A percentile compares a stretch with the other conserved stretches of the same genome.
phyloP scores from a whole-genome alignment of 2,888 invertebrate species.

The Tipula unca region DNA sequence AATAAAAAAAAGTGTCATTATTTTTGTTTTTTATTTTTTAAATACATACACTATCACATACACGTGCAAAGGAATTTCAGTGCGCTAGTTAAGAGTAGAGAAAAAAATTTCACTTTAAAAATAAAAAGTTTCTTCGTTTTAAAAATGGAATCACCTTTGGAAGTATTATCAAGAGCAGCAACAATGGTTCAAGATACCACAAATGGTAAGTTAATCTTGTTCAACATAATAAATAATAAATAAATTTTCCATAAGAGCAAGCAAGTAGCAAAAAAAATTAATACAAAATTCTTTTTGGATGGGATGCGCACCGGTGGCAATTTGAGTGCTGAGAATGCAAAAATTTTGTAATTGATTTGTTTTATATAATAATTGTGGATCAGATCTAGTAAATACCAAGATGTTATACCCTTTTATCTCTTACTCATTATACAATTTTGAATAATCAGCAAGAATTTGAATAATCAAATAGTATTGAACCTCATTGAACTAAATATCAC shows the following conservation, averaged over 20 bases:
- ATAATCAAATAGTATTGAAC: too few species aligned
- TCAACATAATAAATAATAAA: background rate
- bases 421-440: too few species aligned
- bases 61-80: conserved; percentile 17
- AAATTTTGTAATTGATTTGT: background rate
- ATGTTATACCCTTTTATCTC: too few species aligned
- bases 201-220: conserved; percentile 36
- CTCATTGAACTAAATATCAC: too few species aligned
- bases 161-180: conserved; percentile 79
- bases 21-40: background rate
- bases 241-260: conserved; percentile 14
- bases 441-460: too few species aligned
- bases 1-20: background rate
- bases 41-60: background rate
- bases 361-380: too few species aligned
- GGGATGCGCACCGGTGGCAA: background rate
- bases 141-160: conserved; percentile 68
- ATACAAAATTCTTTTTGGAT: background rate
- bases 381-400: too few species aligned
- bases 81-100: conserved; percentile 16
- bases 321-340: background rate
- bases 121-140: background rate
- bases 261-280: background rate
- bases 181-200: conserved; percentile 76
- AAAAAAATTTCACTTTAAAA: conserved; percentile 17